Percentiles rank a stretch among this genome's conserved stretches.
phyloP scores from a whole-genome alignment of 2,113 vertebrate species.

The Dicrurus megarhynchus region DNA sequence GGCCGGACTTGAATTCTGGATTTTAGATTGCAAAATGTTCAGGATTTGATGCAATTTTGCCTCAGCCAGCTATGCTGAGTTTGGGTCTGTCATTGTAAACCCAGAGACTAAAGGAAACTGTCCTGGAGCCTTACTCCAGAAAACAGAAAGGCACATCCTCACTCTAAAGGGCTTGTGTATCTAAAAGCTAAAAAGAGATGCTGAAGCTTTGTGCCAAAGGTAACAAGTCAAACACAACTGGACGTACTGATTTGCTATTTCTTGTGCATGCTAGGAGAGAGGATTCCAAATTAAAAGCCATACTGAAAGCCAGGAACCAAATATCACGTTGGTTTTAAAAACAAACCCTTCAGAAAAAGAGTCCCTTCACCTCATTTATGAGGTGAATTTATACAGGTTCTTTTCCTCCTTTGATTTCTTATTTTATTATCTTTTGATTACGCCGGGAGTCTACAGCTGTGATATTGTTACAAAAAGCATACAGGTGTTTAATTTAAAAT shows the following conservation, averaged over 20 bases:
- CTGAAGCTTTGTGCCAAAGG: background rate
- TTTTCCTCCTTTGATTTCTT: background rate
- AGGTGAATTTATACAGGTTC: background rate
- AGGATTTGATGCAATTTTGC: background rate
- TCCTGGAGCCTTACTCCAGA: background rate
- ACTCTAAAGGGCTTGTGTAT: background rate
- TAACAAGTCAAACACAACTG: background rate
- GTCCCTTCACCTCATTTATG: background rate
- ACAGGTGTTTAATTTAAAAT: constrained; percentile 14
- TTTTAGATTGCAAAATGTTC: background rate
- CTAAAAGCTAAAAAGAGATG: background rate
- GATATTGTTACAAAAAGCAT: background rate
- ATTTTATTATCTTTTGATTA: background rate
- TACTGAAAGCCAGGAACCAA: background rate
- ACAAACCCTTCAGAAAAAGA: background rate
- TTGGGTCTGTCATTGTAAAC: background rate
- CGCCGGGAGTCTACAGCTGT: background rate
- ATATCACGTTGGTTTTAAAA: background rate
- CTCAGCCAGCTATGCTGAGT: background rate
- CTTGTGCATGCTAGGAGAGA: background rate
- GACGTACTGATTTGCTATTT: background rate
- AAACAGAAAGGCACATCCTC: background rate
- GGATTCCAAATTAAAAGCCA: background rate
- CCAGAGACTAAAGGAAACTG: background rate
- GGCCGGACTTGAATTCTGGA: background rate